Evolutionary conservation across 2,888 invertebrate species (phyloP), one percentile per base, ranked within the genome.

Genomic region (Chrysolina haemoptera): DNA sequence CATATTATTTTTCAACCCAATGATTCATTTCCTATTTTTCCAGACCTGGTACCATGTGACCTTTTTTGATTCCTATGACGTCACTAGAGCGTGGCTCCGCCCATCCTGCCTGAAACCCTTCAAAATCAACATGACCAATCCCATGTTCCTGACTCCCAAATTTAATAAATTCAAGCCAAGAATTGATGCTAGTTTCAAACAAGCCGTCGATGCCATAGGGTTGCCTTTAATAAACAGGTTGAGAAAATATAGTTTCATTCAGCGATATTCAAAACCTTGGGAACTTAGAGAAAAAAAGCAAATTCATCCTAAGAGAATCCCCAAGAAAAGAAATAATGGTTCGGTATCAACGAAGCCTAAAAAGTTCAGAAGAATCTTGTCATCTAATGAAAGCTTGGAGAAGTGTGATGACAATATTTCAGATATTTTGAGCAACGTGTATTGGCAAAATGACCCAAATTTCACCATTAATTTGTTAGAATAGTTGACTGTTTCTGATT

Each of bases 11-110:
- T 35, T 14, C 11, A 62, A 14, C 22, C 41, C 2, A n/a, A 12
- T 11, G 12, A 16, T 27, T 14, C 40, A 12, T 12, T 53, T 53
- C 53, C 18, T 53, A 12, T 14, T 59, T 43, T 74, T 74, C 20
- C 68, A 82, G 82, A 78, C 78, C 10, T 78, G 75, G 68, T 83
- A 83, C 67, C 80, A 83, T 62, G 82, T 83, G 0, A 82, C 82
- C 2, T 83, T 83, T 65, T 83, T 83, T 67, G 82, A 82, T 63
- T 63, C 75, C 9, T 12, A 55, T 12, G 70, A 68, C 46, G 79
- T 80, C 6, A 77, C 79, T 3, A 70, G 81, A 43, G 80, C 81
- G 11, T 83, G 83, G 83, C 64, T 83, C 1, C 77, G 70, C 71
- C 71, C 80, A 2, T 48, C 55, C 3, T 27, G 67, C 12, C n/a